These are phyloP conservation scores for Trichacis sp. DNA, from an alignment of 2,888 invertebrate species.

Conservation along the genomic window DNA sequence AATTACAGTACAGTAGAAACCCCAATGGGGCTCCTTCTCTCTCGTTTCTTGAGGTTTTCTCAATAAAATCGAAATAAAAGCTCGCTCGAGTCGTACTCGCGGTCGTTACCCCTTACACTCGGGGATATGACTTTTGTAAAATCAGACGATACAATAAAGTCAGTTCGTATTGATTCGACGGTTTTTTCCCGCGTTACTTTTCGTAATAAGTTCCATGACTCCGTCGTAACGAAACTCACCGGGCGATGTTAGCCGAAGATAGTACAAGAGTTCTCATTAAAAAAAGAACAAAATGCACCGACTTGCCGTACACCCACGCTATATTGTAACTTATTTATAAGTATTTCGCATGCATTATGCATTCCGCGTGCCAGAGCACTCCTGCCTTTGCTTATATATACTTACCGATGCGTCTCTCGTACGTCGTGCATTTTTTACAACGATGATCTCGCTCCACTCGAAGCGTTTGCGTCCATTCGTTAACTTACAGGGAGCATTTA, in stretches of 20 bases:
- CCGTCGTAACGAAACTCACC: constrained; percentile 1
- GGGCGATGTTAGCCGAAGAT: constrained; percentile 8
- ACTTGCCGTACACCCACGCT: constrained; percentile 14
- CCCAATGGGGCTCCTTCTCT: too few relatives aligned
- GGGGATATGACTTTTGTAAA: not conserved
- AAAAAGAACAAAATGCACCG: constrained; percentile 23
- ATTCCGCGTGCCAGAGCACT: constrained; percentile 44
- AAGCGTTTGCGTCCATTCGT: constrained; percentile 26
- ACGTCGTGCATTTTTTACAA: constrained; percentile 48
- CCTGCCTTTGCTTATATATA: constrained; percentile 22
- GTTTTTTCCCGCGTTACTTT: constrained; percentile 1
- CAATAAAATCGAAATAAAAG: not conserved
- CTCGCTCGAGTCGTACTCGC: not conserved
- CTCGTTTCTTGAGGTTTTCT: too few relatives aligned
- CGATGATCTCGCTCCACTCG: constrained; percentile 37
- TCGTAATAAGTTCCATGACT: constrained; percentile 11
- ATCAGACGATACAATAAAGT: not conserved
- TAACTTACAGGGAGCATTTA: constrained; percentile 30
- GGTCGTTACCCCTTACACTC: too few relatives aligned
- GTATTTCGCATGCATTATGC: constrained; percentile 54
- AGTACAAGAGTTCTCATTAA: constrained; percentile 24
- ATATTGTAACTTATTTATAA: constrained; percentile 44
- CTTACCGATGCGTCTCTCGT: constrained; percentile 33
- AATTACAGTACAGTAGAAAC: too few relatives aligned
- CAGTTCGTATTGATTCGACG: constrained; percentile 3